phyloP scores from a whole-genome alignment of 1,140 invertebrate genomes.

The Philopotamus ludificatus region DNA sequence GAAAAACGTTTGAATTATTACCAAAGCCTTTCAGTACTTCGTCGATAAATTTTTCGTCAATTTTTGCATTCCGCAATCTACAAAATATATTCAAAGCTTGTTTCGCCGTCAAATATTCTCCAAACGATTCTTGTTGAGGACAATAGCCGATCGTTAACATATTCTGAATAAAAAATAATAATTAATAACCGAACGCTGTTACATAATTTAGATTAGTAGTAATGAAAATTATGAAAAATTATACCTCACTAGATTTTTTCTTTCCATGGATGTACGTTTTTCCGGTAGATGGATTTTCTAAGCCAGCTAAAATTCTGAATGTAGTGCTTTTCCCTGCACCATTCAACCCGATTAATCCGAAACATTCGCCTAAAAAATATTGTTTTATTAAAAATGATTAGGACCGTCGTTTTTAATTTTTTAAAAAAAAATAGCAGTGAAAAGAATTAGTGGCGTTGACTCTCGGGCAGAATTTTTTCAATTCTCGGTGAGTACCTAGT shows the following conservation, averaged over 20 bases:
- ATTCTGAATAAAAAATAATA: neutral
- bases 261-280: neutral
- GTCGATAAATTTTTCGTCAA: conserved; percentile 48
- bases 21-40: conserved; percentile 3
- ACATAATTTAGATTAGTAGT: neutral
- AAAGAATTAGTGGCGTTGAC: neutral
- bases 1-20: too few species aligned
- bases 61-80: conserved; percentile 71
- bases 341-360: conserved; percentile 77
- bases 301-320: conserved; percentile 75
- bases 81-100: conserved; percentile 77
- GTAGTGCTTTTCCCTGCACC: conserved; percentile 75
- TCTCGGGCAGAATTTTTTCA: too few species aligned
- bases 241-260: neutral
- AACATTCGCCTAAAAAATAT: conserved; percentile 76
- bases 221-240: neutral
- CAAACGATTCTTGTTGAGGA: conserved; percentile 81
- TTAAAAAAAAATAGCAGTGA: neutral
- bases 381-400: too few species aligned
- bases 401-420: too few species aligned
- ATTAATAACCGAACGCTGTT: neutral
- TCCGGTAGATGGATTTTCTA: conserved; percentile 62
- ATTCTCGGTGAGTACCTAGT: too few species aligned
- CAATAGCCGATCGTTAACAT: conserved; percentile 69
- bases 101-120: conserved; percentile 75